Base-by-base conservation (phyloP, 2,113 vertebrate species). In the Pardalotus punctatus region DNA sequence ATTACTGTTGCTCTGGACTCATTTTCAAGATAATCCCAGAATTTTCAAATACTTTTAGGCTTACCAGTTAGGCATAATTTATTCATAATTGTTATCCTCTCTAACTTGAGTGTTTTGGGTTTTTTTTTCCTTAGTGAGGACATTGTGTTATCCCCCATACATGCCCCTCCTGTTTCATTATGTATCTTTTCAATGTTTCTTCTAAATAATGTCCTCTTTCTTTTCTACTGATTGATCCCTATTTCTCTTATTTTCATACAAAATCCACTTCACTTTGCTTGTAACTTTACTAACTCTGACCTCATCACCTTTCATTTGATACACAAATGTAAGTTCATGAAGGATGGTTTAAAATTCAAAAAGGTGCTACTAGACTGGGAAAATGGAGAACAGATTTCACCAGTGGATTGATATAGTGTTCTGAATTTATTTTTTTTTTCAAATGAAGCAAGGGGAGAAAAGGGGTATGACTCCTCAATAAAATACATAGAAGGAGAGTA, bases 81-180 rank as follows among this genome's bases (percentile, higher is more conserved):
- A 15, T 88, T 81, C 2, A n/a, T 35, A 23, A 21, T 50, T 76
- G 6, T 11, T 67, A 7, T 25, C 2, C 4, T 82, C 10, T 74
- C 19, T 56, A 69, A 21, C 4, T 53, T 12, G n/a, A 11, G 1
- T 3, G 5, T 20, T 50, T 57, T 35, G n/a, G n/a, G n/a, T 21
- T 5, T 11, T 19, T 42, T 48, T 33, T 2, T 7, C 15, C 28
- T 70, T 4, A 9, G 0, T 3, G 4, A 1, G 4, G 2, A 57
- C 3, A 12, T 5, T 5, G 1, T 56, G 8, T 56, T 77, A 29
- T 54, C 3, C 6, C 9, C 10, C 33, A 11, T 60, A 33, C 3
- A 24, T 64, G 8, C 6, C 31, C 9, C 11, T 65, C 12, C 17
- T 57, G 2, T 36, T 72, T 65, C 3, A 0, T 88, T 76, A 27